Conservation (phyloP, 2,888 invertebrate species). For the Petrolisthes cinctipes region DNA sequence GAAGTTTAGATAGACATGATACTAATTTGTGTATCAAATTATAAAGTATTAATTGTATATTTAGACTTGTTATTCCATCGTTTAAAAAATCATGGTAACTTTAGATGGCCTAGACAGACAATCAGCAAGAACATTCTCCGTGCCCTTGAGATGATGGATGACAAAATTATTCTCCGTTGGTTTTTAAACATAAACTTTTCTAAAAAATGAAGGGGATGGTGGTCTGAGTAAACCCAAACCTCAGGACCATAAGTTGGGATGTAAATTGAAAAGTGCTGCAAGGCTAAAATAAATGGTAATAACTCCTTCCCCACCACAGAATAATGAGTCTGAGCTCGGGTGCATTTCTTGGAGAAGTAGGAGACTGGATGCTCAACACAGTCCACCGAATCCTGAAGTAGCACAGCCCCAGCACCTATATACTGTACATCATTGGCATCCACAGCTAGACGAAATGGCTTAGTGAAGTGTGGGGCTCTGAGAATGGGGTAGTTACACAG, state of each 20-base stretch:
- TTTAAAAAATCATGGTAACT: no score
- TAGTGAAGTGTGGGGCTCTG: no score
- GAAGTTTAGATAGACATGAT: no score
- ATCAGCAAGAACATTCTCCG: not conserved
- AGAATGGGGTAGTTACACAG: no score
- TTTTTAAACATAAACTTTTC: not conserved
- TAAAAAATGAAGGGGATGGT: not conserved
- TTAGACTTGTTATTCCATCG: no score
- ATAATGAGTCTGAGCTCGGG: not conserved
- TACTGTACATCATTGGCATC: not conserved
- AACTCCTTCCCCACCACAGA: not conserved
- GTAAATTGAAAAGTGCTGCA: not conserved
- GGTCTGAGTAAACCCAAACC: not conserved
- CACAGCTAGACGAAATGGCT: not conserved
- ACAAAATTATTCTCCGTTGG: not conserved
- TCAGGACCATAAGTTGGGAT: not conserved
- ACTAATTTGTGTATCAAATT: no score
- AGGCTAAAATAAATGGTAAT: not conserved
- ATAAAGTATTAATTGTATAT: no score
- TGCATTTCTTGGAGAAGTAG: not conserved
- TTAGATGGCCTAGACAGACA: not conserved
- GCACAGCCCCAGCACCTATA: not conserved
- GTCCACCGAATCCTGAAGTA: not conserved
- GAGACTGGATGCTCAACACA: not conserved
- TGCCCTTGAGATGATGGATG: not conserved